Conservation (phyloP, 1,140 invertebrate genomes). For the Apis laboriosa region DNA sequence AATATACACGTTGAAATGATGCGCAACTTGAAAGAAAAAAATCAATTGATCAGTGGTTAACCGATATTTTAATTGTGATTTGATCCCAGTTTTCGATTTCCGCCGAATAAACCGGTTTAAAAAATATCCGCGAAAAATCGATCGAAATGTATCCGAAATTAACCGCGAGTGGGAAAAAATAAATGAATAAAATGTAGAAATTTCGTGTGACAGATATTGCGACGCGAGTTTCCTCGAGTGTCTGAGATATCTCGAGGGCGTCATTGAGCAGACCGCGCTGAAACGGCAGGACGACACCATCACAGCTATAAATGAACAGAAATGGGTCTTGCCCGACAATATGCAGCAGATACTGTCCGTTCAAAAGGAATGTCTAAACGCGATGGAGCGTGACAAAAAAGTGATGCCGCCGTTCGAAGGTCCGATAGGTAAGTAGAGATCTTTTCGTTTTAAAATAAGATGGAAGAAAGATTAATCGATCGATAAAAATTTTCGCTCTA, state of each 20-base stretch:
- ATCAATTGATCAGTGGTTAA: neutral
- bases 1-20: neutral
- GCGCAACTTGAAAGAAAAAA: neutral
- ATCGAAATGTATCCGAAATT: neutral
- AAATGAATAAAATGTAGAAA: fast-evolving
- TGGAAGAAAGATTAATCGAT: neutral
- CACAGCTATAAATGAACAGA: slow-evolving; percentile 78
- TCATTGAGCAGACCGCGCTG: slow-evolving; percentile 71
- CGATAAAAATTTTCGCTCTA: neutral
- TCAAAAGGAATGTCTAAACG: slow-evolving; percentile 80
- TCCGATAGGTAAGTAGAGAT: slow-evolving; percentile 69
- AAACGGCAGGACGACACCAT: slow-evolving; percentile 80
- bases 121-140: no score
- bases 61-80: no score
- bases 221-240: slow-evolving; percentile 81
- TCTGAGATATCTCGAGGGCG: slow-evolving; percentile 81
- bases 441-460: neutral
- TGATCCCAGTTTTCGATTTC: no score
- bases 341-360: slow-evolving; percentile 73
- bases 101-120: no score
- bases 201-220: slow-evolving; percentile 81
- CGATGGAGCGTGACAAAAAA: slow-evolving; percentile 76
- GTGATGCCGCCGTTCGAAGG: slow-evolving; percentile 82
- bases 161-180: neutral
- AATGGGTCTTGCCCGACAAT: slow-evolving; percentile 74